phyloP scores from a whole-genome alignment of 2,113 vertebrate genomes.

The Alosa alosa region DNA sequence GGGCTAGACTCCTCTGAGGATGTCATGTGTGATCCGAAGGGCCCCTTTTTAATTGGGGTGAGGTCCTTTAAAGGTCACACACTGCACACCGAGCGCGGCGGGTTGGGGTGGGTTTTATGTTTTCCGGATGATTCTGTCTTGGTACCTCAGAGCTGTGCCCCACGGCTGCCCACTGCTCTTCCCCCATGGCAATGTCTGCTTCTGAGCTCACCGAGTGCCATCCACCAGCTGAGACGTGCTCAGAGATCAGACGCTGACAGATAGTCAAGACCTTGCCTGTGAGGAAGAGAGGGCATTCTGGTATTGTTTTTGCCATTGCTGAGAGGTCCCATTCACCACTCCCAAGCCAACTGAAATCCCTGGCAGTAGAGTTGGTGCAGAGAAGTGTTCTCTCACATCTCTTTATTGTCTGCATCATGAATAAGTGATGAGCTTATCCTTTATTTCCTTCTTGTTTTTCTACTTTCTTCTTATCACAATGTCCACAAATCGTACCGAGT shows the following conservation, averaged over 20 bases:
- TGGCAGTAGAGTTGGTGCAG: not conserved
- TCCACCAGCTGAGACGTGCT: not conserved
- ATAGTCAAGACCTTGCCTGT: not conserved
- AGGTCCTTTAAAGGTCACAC: slow-evolving; percentile 39
- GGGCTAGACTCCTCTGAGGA: not conserved
- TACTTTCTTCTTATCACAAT: not conserved
- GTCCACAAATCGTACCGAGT: not conserved
- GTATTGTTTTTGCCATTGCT: not conserved
- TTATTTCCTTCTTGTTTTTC: not conserved
- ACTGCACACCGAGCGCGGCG: not conserved
- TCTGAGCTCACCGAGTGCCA: not conserved
- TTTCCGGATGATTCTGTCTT: slow-evolving; percentile 20
- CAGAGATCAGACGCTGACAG: not conserved
- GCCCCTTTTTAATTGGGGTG: slow-evolving; percentile 28
- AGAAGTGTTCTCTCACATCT: not conserved
- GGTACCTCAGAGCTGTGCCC: slow-evolving; percentile 23
- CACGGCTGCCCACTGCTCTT: not conserved
- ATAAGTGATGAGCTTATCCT: not conserved
- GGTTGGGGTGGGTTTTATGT: not conserved
- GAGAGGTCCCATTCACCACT: not conserved
- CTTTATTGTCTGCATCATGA: not conserved
- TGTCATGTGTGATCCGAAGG: slow-evolving; percentile 19
- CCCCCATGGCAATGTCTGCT: not conserved
- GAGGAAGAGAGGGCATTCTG: not conserved
- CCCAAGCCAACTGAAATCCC: not conserved